Base-by-base conservation (phyloP, 1,140 invertebrate genomes). In the Drosophila erecta region DNA sequence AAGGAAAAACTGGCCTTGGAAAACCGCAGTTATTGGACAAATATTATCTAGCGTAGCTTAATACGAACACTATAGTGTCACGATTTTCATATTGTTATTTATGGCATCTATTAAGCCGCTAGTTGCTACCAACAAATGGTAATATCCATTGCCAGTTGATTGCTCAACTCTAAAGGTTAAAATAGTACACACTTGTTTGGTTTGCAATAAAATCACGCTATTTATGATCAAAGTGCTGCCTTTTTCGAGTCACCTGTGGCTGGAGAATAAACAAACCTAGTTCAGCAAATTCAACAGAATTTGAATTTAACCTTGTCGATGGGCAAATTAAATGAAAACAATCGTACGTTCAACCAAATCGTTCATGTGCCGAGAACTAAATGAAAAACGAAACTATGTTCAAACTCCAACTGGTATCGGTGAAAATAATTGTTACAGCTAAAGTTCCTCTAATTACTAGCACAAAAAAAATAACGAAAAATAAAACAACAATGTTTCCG, bases 391-490 rank as follows among this genome's bases (percentile, higher is more conserved):
- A 46, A 46, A 20, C 41, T 30, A 30, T 46, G 46, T 30, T 3
- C 22, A 2, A 47, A 67, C 62, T 40, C 20, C 54, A 43, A 24
- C 27, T 35, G 20, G 37, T 22, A 15, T 22, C 55, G 17, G 55
- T 11, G 60, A 60, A 60, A 60, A 64, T 60, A 61, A 61, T 37
- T 60, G 56, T 64, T 61, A 64, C 41, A 64, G 55, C 35, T 35
- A 67, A 66, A 70, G 37, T 69, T 70, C 35, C 20, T 54, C 35
- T 47, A 70, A 70, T 70, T 70, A 24, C 17, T 22, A 1, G n/a
- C 8, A 24, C 3, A 40, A 38, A 15, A 35, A 35, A 47, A 30
- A 44, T 30, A 38, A 15, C 4, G 11, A 17, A 20, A 35, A 30
- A 60, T 12, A 46, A 44, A n/a, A 12, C 44, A 8, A 44, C 55